Base-by-base conservation (phyloP, 30 jellyfish, hydroid and myxozoan species). In the Nemopilema nomurai region DNA sequence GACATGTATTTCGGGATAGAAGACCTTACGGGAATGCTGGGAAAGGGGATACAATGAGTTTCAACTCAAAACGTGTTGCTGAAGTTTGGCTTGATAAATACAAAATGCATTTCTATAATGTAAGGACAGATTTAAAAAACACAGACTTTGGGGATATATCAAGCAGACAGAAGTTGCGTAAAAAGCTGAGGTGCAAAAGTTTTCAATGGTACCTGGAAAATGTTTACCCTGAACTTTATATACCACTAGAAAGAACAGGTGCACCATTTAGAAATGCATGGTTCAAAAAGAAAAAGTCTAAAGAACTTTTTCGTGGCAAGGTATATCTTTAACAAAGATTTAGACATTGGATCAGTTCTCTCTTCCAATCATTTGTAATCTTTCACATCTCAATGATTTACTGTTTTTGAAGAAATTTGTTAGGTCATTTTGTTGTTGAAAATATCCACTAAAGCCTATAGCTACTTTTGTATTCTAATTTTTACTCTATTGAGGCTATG, bases 61-160 rank as follows among this genome's bases (percentile, higher is more conserved):
- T 62, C 51, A 92, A 92, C 65, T 81, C 97, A 7, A 89, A 80
- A 41, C 80, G 98, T 18, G 92, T 92, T 0, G 98, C 96, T 7
- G 96, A 92, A 62, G 98, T 92, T 1, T 92, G 98, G 98, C 82
- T 92, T 1, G 98, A 87, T 49, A 81, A 63, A 78, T 87, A 87
- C 49, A 87, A 92, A 68, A 66, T 69, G 75, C 97, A 92, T 74
- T 92, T 92, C 66, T 92, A 92, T 66, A 77, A 76, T 28, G 84
- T 83, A 1, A 65, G 97, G n/a, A 76, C 92, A 19, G 96, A 87
- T 31, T 68, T 92, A 53, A 51, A 80, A 19, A 82, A 80, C 13
- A 67, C 24, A 22, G 27, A 62, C 4, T 67, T 21, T 50, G 95
- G 95, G 23, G 97, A 92, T 79, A 84, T 92, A 8, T 24, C 87